phyloP scores from a whole-genome alignment of 2,888 invertebrate species.

The Oscheius sp. region DNA sequence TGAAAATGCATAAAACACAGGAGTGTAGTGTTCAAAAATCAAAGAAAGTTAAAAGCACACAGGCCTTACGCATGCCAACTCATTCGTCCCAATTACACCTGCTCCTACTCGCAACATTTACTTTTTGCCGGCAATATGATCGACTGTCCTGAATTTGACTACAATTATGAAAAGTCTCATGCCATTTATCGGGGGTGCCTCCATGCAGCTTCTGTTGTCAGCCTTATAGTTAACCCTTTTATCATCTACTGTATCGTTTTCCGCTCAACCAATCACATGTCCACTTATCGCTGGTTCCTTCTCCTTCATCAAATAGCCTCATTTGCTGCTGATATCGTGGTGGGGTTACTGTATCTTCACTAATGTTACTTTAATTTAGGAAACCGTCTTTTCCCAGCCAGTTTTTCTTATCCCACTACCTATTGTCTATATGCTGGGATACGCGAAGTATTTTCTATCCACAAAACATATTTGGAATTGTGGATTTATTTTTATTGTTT shows the following conservation, averaged over 20 bases:
- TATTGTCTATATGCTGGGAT: background rate
- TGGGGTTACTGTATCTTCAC: background rate
- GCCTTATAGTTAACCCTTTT: background rate
- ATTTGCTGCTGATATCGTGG: background rate
- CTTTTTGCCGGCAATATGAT: background rate
- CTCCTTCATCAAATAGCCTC: background rate
- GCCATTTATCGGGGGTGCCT: background rate
- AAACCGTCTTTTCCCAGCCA: background rate
- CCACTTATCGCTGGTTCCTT: background rate
- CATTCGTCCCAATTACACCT: no score
- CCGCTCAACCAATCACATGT: background rate
- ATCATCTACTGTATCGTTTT: background rate
- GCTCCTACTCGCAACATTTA: no score
- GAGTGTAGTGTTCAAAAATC: no score
- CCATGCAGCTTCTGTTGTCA: background rate
- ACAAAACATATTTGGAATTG: background rate
- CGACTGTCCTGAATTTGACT: slow-evolving; percentile 2
- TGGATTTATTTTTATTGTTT: background rate
- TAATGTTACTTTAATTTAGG: background rate
- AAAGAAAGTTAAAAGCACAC: no score
- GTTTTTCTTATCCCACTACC: background rate
- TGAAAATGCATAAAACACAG: no score
- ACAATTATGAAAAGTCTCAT: background rate
- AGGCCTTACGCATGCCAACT: no score
- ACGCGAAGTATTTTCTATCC: background rate